These are phyloP conservation scores for Heliconius nattereri DNA, from an alignment of 1,140 invertebrate genomes.

Conservation along the genomic window DNA sequence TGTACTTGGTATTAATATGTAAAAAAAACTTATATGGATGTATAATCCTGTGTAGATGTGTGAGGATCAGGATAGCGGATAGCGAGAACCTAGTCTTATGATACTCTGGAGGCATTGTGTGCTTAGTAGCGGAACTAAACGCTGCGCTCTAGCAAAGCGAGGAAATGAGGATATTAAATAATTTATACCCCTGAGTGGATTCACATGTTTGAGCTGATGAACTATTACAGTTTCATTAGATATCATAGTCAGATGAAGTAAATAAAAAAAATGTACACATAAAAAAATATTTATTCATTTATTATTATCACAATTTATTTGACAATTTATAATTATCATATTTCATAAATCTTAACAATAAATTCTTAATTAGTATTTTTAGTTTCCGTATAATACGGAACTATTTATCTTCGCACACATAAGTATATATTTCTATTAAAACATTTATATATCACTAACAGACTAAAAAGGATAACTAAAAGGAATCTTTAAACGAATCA, in stretches of 20 bases:
- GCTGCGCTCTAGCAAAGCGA: no score
- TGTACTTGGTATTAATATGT: no score
- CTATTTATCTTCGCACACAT: background rate
- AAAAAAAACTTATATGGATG: no score
- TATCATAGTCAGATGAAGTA: background rate
- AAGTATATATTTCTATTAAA: background rate
- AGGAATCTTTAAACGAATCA: background rate
- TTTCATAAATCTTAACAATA: background rate
- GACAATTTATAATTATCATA: slow-evolving; percentile 1
- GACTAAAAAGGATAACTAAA: background rate
- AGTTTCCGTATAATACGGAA: background rate
- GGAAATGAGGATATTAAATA: no score
- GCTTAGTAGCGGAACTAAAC: no score
- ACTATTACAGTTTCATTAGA: background rate
- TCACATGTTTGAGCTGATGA: no score
- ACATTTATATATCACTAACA: background rate
- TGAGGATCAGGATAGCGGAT: no score
- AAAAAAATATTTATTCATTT: background rate
- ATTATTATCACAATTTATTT: background rate
- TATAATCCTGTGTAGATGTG: no score
- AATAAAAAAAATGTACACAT: background rate
- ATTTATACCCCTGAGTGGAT: no score
- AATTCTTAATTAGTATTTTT: background rate
- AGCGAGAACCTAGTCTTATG: no score
- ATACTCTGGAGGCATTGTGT: no score